Evolutionary conservation across 1,140 invertebrate species (phyloP).

Genomic region (Caenorhabditis briggsae): DNA sequence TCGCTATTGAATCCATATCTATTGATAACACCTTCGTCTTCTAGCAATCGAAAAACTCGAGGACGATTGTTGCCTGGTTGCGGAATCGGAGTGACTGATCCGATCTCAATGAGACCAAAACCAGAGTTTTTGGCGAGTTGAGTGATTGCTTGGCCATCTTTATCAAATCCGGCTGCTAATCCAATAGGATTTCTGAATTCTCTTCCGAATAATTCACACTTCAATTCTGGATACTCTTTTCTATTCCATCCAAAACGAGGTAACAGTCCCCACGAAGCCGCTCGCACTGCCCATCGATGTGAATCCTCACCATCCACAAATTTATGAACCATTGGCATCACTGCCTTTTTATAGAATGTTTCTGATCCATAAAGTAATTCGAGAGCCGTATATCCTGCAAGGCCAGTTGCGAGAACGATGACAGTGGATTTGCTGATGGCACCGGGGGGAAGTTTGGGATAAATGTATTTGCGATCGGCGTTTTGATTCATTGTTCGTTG

Average conservation of each 20-base stretch:
- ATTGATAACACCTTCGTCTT: slow-evolving; percentile 89
- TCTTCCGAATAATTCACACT: slow-evolving; percentile 75
- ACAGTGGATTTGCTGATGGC: slow-evolving; percentile 70
- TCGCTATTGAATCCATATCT: slow-evolving; percentile 94
- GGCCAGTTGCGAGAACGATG: slow-evolving; percentile 60
- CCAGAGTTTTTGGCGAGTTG: slow-evolving; percentile 86
- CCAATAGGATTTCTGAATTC: slow-evolving; percentile 90
- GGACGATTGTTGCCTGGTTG: slow-evolving; percentile 92
- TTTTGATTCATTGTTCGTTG: slow-evolving; percentile 8
- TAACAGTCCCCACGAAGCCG: slow-evolving; percentile 67
- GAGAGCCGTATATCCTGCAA: slow-evolving; percentile 58
- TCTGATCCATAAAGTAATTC: slow-evolving; percentile 72
- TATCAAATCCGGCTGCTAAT: slow-evolving; percentile 97
- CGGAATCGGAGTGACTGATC: slow-evolving; percentile 91
- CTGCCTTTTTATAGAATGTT: slow-evolving; percentile 71
- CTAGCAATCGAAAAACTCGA: slow-evolving; percentile 87
- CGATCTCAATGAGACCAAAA: slow-evolving; percentile 86
- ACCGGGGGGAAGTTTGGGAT: slow-evolving; percentile 67
- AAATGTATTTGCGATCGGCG: slow-evolving; percentile 59
- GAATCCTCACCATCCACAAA: slow-evolving; percentile 71
- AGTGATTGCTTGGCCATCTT: slow-evolving; percentile 90
- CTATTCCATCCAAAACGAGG: slow-evolving; percentile 63
- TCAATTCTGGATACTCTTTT: slow-evolving; percentile 76
- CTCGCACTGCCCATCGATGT: slow-evolving; percentile 68
- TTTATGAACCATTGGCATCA: slow-evolving; percentile 72